phyloP scores from a whole-genome alignment of 2,797 vertebrate genomes.

The Enteromius afrohamiltoni region DNA sequence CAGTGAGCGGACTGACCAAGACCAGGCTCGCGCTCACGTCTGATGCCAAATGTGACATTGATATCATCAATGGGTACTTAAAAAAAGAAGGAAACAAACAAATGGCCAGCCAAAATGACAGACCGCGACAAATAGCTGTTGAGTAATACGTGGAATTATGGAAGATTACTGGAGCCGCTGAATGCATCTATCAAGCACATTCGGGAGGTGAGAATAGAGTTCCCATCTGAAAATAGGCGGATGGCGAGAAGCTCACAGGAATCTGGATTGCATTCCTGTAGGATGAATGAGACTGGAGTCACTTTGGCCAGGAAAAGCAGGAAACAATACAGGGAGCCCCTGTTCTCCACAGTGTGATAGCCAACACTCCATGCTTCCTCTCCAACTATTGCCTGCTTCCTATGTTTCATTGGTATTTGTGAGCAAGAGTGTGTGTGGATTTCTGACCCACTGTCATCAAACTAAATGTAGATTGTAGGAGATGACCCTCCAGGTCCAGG shows the following conservation, averaged over 20 bases:
- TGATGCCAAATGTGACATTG: slow-evolving; percentile 22
- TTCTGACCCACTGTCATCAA: neutral
- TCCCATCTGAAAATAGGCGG: neutral
- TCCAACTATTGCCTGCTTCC: slow-evolving; percentile 65
- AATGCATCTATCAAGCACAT: slow-evolving; percentile 18
- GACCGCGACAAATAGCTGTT: neutral
- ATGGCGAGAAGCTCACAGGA: neutral
- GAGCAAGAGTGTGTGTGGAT: neutral
- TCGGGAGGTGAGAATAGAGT: neutral
- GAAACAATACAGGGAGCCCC: slow-evolving; percentile 33
- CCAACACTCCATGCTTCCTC: slow-evolving; percentile 21
- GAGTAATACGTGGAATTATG: slow-evolving; percentile 3
- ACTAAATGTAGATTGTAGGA: slow-evolving; percentile 16
- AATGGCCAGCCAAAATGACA: neutral
- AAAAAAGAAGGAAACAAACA: slow-evolving; percentile 17
- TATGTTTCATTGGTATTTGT: slow-evolving; percentile 57
- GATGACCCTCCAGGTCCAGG: neutral
- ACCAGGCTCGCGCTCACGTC: neutral
- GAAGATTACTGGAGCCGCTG: neutral
- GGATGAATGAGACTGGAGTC: neutral
- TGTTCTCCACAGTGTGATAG: slow-evolving; percentile 13
- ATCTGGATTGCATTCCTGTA: neutral
- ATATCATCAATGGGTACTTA: slow-evolving; percentile 26
- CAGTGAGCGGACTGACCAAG: neutral
- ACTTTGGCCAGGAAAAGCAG: slow-evolving; percentile 13